Conservation (phyloP, 2,888 invertebrate species). For the Subacronicta megacephala region DNA sequence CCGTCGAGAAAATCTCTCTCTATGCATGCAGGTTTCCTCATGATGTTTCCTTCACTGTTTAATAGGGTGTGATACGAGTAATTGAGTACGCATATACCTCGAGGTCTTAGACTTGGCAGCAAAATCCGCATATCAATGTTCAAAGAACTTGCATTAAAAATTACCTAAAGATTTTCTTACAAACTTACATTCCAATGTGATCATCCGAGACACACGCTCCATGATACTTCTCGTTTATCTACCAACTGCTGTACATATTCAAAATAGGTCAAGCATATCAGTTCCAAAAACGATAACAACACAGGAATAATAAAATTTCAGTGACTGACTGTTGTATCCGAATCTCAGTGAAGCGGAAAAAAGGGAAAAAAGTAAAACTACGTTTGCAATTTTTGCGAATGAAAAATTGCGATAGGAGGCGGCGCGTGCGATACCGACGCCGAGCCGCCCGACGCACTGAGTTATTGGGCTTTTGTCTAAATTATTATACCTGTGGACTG, state of each 20-base stretch:
- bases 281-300: conserved; percentile 26
- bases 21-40: no score
- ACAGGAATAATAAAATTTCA: conserved; percentile 51
- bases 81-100: no score
- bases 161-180: no score
- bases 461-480: conserved; percentile 35
- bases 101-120: no score
- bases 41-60: no score
- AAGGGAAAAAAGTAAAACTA: conserved; percentile 40
- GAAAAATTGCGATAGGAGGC: conserved; percentile 48
- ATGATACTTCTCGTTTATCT: neutral
- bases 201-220: neutral
- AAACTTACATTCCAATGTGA: no score
- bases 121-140: no score
- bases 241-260: neutral
- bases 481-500: conserved; percentile 26
- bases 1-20: no score
- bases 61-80: no score
- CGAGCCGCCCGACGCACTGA: conserved; percentile 24
- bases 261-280: conserved; percentile 10
- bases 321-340: conserved; percentile 50
- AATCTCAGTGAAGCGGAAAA: conserved; percentile 57
- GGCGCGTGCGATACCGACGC: conserved; percentile 14
- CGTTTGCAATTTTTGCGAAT: conserved; percentile 55
- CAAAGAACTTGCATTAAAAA: no score